phyloP scores from a whole-genome alignment of 2,113 vertebrate genomes.

The Passer montanus region DNA sequence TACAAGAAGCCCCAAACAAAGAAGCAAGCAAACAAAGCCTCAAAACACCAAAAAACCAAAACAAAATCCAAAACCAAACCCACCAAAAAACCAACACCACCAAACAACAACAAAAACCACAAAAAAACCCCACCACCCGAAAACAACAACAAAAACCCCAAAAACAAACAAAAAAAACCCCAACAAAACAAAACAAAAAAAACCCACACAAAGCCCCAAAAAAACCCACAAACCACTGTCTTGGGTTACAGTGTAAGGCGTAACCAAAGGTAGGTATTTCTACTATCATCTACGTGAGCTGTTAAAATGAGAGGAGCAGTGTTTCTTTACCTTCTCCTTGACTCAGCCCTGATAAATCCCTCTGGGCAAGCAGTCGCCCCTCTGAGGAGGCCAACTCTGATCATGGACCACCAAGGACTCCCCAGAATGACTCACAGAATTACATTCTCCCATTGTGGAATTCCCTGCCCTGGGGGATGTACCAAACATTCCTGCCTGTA shows the following conservation, averaged over 20 bases:
- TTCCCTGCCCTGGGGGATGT: background rate
- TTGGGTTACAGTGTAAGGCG: background rate
- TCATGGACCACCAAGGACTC: background rate
- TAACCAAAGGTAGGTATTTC: too few relatives aligned
- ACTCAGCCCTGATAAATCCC: background rate
- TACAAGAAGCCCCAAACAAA: background rate
- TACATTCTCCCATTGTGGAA: background rate
- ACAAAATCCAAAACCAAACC: background rate
- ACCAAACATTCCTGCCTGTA: background rate
- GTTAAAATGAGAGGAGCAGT: background rate
- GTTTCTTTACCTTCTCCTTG: background rate
- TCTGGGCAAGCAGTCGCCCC: too few relatives aligned
- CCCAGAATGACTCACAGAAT: background rate
- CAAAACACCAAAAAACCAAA: background rate
- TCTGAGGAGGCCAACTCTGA: background rate
- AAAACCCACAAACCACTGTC: background rate
- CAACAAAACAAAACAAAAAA: too few relatives aligned
- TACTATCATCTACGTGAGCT: background rate
- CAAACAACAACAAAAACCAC: background rate
- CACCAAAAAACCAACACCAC: too few relatives aligned
- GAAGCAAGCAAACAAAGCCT: background rate
- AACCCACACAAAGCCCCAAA: too few relatives aligned
- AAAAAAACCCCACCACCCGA: rapidly evolving
- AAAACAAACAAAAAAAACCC: too few relatives aligned
- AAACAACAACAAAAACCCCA: too few relatives aligned